phyloP scores from a whole-genome alignment of 2,888 invertebrate genomes.

The Lagria hirta region DNA sequence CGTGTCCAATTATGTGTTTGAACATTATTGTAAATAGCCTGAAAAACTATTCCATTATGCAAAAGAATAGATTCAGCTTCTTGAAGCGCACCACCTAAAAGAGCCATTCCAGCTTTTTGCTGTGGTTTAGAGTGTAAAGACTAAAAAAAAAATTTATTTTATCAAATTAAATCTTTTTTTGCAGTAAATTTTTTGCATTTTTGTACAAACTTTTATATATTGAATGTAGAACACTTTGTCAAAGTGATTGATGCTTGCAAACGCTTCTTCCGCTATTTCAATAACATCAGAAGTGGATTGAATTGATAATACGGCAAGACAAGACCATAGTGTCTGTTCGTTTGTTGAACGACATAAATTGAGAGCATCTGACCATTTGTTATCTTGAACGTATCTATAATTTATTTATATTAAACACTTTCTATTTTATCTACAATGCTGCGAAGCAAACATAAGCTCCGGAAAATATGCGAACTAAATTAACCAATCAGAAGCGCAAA shows the following conservation, averaged over 20 bases:
- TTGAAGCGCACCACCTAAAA: constrained; percentile 66
- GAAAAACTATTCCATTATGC: constrained; percentile 66
- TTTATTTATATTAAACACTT: too few relatives aligned
- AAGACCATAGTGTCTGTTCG: constrained; percentile 84
- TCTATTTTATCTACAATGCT: too few relatives aligned
- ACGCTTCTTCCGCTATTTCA: constrained; percentile 92
- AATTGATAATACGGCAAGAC: constrained; percentile 88
- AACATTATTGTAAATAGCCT: constrained; percentile 72
- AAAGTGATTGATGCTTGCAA: constrained; percentile 83
- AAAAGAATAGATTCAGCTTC: constrained; percentile 73
- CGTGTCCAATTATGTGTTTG: constrained; percentile 74
- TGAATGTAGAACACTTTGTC: constrained; percentile 87
- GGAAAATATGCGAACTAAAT: too few relatives aligned
- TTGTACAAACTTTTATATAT: constrained; percentile 66
- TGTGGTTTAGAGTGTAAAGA: constrained; percentile 58
- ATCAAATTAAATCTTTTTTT: neutral
- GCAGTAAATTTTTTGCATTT: neutral
- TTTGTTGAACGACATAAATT: constrained; percentile 50
- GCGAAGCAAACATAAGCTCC: too few relatives aligned
- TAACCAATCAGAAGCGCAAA: too few relatives aligned
- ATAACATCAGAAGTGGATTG: constrained; percentile 74
- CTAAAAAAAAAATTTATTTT: constrained; percentile 44
- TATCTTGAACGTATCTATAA: constrained; percentile 66
- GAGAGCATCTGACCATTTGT: constrained; percentile 66
- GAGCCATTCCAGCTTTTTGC: constrained; percentile 66